Evolutionary conservation across 2,113 vertebrate genomes (phyloP).

Genomic region (Melanocharis versteri): DNA sequence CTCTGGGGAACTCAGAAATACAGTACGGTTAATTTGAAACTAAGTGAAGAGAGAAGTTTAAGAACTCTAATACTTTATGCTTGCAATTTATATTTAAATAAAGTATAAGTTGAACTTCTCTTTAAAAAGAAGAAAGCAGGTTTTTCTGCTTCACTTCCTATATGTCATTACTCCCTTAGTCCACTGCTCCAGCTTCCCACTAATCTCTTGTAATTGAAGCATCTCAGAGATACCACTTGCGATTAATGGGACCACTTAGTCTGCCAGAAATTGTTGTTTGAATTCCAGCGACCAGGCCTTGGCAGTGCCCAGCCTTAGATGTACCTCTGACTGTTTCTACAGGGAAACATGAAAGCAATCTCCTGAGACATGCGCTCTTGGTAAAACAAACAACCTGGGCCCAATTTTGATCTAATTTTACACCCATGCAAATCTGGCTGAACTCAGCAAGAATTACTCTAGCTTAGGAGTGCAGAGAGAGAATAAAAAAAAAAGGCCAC

Average conservation of each 20-base stretch:
- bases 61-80: not conserved
- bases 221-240: slow-evolving; percentile 40
- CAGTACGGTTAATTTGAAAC: not conserved
- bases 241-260: slow-evolving; percentile 21
- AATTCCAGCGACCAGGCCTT: not conserved
- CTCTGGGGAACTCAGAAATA: slow-evolving; percentile 1
- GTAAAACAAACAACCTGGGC: not conserved
- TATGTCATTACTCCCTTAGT: slow-evolving; percentile 40
- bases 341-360: not conserved
- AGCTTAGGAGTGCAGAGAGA: not conserved
- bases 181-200: not conserved
- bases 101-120: slow-evolving; percentile 17
- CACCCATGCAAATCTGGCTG: not conserved
- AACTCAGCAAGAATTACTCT: not conserved
- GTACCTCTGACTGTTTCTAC: not conserved
- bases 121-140: slow-evolving; percentile 33
- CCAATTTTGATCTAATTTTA: not conserved
- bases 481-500: not conserved
- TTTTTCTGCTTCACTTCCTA: slow-evolving; percentile 68
- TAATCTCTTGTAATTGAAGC: slow-evolving; percentile 66
- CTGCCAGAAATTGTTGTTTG: slow-evolving; percentile 33
- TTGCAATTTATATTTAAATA: slow-evolving; percentile 56
- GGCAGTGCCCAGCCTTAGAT: not conserved
- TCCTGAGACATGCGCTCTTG: not conserved
- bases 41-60: not conserved